These are phyloP conservation scores for Gymnogyps californianus DNA, from an alignment of 2,113 vertebrate species.

Conservation along the genomic window DNA sequence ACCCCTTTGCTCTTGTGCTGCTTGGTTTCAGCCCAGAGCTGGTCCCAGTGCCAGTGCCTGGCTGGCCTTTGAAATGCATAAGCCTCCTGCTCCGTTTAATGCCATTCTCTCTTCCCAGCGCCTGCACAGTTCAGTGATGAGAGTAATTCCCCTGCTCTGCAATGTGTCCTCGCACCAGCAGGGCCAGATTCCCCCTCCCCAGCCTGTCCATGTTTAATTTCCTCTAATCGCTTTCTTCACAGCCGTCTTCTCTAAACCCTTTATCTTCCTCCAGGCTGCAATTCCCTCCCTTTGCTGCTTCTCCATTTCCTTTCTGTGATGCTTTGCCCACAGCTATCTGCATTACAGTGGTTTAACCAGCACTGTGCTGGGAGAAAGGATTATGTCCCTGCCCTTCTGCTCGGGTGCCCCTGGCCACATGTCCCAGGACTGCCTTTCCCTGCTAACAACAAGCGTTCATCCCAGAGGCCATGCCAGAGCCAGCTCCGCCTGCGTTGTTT, in stretches of 20 bases:
- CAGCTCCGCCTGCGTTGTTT: background rate
- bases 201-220: background rate
- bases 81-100: background rate
- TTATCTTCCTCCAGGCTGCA: slow-evolving; percentile 16
- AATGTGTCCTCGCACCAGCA: background rate
- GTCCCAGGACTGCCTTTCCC: background rate
- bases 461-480: background rate
- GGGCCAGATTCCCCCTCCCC: background rate
- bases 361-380: background rate
- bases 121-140: background rate
- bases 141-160: background rate
- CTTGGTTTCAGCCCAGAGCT: background rate
- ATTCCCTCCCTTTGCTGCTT: background rate
- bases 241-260: background rate
- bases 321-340: background rate
- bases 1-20: background rate
- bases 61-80: rapidly evolving
- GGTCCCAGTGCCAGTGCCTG: background rate
- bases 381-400: background rate
- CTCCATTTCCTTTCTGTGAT: background rate
- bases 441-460: background rate
- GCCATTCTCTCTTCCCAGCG: background rate
- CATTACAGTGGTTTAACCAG: background rate
- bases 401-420: rapidly evolving
- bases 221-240: background rate